Percentiles rank a stretch among this genome's conserved stretches.
These are phyloP conservation scores for Trachythela sp. DNA, from an alignment of 64 coral and sea anemone genomes.

Conservation along the genomic window DNA sequence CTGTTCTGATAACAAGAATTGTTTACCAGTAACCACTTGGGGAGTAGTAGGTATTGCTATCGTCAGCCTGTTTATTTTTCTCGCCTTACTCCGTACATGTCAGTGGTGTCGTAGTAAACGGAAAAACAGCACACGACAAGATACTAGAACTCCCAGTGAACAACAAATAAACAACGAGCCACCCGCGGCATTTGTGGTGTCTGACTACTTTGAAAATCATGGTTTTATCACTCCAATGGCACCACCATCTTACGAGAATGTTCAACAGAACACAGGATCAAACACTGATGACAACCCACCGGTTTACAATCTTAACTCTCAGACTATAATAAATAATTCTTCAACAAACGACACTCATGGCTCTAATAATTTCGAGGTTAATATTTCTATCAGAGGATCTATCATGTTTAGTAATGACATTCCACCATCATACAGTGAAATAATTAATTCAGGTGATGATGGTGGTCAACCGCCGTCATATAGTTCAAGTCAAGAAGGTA, in stretches of 20 bases:
- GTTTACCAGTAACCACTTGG: neutral
- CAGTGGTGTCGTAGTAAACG: neutral
- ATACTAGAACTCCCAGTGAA: neutral
- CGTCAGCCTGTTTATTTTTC: neutral
- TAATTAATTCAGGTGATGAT: neutral
- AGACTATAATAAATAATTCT: neutral
- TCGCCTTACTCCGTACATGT: neutral
- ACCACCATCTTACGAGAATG: constrained; percentile 1
- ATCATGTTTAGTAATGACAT: neutral
- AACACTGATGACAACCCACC: neutral
- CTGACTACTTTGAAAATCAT: neutral
- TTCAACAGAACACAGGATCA: neutral
- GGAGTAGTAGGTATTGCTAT: neutral
- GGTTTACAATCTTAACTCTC: neutral
- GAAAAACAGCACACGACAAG: neutral
- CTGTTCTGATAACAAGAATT: neutral
- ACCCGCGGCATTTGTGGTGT: neutral
- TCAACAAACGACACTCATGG: neutral
- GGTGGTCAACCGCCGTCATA: neutral
- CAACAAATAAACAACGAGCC: neutral
- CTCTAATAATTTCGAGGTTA: neutral
- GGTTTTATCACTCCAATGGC: neutral
- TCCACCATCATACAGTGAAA: neutral
- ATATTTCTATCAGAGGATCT: neutral
- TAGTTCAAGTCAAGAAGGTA: neutral